phyloP scores from a whole-genome alignment of 2,797 vertebrate species.

The Lutra lutra region DNA sequence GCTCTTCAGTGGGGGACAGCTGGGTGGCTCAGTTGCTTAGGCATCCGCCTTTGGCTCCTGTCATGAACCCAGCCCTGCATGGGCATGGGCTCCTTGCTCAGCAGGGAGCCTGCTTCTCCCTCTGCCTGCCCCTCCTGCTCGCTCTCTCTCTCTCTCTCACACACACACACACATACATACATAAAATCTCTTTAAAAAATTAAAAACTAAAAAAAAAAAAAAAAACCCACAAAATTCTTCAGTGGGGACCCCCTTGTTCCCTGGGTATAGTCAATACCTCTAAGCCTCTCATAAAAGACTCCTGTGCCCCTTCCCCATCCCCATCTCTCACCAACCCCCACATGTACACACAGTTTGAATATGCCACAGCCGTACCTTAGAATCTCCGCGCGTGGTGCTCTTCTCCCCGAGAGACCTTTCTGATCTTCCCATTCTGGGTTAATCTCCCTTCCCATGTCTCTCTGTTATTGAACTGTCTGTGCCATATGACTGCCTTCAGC shows the following conservation, averaged over 20 bases:
- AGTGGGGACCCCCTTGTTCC: neutral
- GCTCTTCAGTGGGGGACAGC: neutral
- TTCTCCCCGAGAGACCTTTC: neutral
- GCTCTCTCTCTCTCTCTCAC: no score
- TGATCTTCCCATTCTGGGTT: neutral
- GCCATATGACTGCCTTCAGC: neutral
- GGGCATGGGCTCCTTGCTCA: neutral
- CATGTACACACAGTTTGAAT: no score
- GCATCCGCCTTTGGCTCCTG: neutral
- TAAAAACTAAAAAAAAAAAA: neutral
- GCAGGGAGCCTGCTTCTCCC: neutral
- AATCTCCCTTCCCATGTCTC: neutral
- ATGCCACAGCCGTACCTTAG: fast-evolving
- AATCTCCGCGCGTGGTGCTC: fast-evolving
- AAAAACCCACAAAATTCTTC: neutral
- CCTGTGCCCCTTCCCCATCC: neutral
- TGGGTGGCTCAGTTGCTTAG: neutral
- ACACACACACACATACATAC: no score
- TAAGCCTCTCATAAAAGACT: neutral
- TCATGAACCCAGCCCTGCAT: neutral
- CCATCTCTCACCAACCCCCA: neutral
- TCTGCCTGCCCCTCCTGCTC: no score
- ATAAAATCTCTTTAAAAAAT: neutral
- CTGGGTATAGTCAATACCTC: neutral
- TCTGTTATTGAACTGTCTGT: neutral